Evolutionary conservation across 1,140 invertebrate species (phyloP).

Genomic region (Acromyrmex charruanus): DNA sequence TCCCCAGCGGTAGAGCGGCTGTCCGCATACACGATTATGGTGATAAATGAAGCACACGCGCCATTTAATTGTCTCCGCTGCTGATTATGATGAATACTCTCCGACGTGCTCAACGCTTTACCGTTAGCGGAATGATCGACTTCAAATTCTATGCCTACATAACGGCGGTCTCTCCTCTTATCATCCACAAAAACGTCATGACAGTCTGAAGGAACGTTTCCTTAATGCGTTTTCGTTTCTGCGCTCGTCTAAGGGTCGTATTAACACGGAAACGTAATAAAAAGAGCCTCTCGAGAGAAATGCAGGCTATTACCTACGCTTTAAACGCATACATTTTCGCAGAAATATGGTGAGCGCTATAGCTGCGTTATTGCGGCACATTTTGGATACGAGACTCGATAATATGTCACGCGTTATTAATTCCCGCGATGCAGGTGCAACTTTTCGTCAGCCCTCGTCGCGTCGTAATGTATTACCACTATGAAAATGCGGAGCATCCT

Average conservation of each 20-base stretch:
- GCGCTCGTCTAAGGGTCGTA: not conserved
- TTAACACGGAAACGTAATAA: not conserved
- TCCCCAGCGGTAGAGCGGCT: constrained; percentile 31
- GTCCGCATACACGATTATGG: constrained; percentile 63
- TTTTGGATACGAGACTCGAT: constrained; percentile 57
- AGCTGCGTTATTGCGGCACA: constrained; percentile 54
- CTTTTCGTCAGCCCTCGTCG: constrained; percentile 59
- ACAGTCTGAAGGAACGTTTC: constrained; percentile 14
- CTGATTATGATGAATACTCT: constrained; percentile 67
- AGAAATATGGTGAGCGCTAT: constrained; percentile 21
- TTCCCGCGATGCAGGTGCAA: constrained; percentile 61
- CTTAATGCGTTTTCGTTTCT: constrained; percentile 36
- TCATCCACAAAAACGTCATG: not conserved
- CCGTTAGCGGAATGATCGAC: constrained; percentile 38
- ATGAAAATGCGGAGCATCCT: not conserved
- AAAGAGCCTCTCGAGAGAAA: not conserved
- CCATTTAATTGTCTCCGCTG: constrained; percentile 68
- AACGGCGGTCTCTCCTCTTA: not conserved
- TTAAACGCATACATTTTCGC: not conserved
- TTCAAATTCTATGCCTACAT: constrained; percentile 2
- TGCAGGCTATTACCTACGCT: not conserved
- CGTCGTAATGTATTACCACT: constrained; percentile 37
- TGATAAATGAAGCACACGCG: constrained; percentile 63
- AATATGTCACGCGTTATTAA: constrained; percentile 63
- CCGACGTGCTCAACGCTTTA: constrained; percentile 18